Base-by-base conservation (phyloP, 2,888 invertebrate species). In the Andrena chrysosceles region DNA sequence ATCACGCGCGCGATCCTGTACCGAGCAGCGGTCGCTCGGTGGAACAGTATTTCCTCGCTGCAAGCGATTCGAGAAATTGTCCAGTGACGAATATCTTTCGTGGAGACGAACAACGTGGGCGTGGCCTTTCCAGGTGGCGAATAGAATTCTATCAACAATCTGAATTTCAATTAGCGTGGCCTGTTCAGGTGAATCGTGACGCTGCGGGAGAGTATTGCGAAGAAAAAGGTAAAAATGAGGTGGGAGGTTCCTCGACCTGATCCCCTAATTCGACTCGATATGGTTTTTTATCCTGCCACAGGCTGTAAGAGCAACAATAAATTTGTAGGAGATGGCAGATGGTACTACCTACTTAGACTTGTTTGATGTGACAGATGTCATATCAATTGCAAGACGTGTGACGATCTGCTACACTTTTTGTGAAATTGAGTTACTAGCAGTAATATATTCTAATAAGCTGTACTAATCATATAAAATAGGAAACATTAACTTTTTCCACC, bases 51-150 rank as follows among this genome's bases (percentile, higher is more conserved):
- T 83, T 83, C 73, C 79, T 42, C n/a, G 83, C 78, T 78, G 31
- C n/a, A 26, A 69, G 72, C 73, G 68, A 76, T 79, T 64, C 56
- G 73, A 76, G 75, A 76, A 72, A 83, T 79, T 76, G 64, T 68
- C 64, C 5, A 31, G 75, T 64, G 75, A 72, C 75, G 71, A 76
- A 75, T 73, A 72, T 42, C 64, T 52, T 76, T 48, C 31, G 29
- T 49, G 66, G 35, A 23, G 75, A 75, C 63, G 78, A 69, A 75
- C 52, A 69, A 49, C 54, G 63, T 84, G 83, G 83, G 79, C 62
- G 84, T 83, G 81, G 83, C 66, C 72, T 33, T 54, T 29, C 42
- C 0, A 60, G 68, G 52, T 52, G 72, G 72, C 72, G 72, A 72
- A 76, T 69, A 66, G 64, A 60, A 75, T 84, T 78, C 73, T 70